Evolutionary conservation across 2,888 invertebrate species (phyloP), one percentile per base, ranked within the genome.

Genomic region (Esperia sulphurella): DNA sequence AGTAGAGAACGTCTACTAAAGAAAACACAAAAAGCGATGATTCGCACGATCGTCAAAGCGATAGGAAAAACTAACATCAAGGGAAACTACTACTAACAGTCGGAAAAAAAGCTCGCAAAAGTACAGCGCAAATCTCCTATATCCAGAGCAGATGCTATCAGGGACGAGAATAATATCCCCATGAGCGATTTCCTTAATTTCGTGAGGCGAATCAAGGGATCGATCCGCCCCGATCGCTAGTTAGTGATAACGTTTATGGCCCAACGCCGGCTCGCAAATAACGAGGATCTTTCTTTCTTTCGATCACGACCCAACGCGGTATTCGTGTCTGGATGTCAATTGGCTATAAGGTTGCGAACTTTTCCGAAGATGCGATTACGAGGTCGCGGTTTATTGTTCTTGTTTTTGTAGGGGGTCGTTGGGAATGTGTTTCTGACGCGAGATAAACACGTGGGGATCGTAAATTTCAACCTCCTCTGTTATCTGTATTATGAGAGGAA

Each of bases 161-260:
- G 59, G 67, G 69, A 75, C 72, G 66, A 75, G 85, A 84, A 84
- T 88, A 86, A 89, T 89, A 89, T 83, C 82, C 83, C 83, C 86
- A 87, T 89, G 85, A 89, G 86, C 88, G 86, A 86, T 88, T 88
- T 84, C 84, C 87, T 89, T 89, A 89, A 89, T 89, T 89, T 86
- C 83, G 87, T 84, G 86, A 81, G 81, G 65, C 79, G 81, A 86
- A 87, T 87, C 83, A 79, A 74, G 76, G 79, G 82, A 84, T 86
- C 85, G 88, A 82, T 79, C 77, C 86, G 83, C 83, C 87, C 81
- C 65, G 88, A 89, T 89, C 79, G 83, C 82, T 79, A 79, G 84
- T 82, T 82, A 81, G 77, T 66, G 88, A 89, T 89, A 87, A 79
- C 81, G 79, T 79, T 84, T 82, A 85, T 83, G 75, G 83, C 69